Percentiles rank a stretch among this genome's conserved stretches.
Evolutionary conservation across 2,888 invertebrate species (phyloP).

Genomic region (Eumacrocentrus americanus): DNA sequence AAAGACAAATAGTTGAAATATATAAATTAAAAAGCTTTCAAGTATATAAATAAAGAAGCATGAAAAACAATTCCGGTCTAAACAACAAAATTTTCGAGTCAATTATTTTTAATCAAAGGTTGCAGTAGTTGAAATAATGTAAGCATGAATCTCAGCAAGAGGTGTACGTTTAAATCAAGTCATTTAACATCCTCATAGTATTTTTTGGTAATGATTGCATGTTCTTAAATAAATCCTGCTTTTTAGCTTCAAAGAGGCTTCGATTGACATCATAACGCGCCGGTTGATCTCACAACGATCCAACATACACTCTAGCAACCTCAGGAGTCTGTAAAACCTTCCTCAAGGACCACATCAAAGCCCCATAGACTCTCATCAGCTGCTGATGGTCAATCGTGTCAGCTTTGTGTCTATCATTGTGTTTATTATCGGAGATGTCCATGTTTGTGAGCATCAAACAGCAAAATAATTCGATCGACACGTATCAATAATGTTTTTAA

Average conservation of each 20-base stretch:
- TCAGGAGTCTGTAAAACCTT: slow-evolving; percentile 98
- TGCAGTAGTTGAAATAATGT: too few species aligned
- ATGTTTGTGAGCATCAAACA: slow-evolving; percentile 99
- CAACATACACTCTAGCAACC: slow-evolving; percentile 97
- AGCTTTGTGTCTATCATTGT: slow-evolving; percentile 98
- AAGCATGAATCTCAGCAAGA: slow-evolving; percentile 97
- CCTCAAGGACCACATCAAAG: slow-evolving; percentile 99
- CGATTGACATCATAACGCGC: slow-evolving; percentile 93
- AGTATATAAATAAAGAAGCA: slow-evolving; percentile 5
- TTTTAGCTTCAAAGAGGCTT: slow-evolving; percentile 91
- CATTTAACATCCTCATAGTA: slow-evolving; percentile 96
- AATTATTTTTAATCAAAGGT: neutral
- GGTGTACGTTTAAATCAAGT: slow-evolving; percentile 96
- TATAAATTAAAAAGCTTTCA: too few species aligned
- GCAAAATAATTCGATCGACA: slow-evolving; percentile 94
- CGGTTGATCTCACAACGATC: slow-evolving; percentile 99
- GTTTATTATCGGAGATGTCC: slow-evolving; percentile 98
- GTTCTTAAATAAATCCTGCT: slow-evolving; percentile 93
- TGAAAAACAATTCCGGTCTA: neutral
- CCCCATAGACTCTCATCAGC: slow-evolving; percentile 97
- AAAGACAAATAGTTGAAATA: slow-evolving; percentile 26
- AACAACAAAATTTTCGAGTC: neutral
- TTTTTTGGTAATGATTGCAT: slow-evolving; percentile 94
- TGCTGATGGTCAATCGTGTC: slow-evolving; percentile 99
- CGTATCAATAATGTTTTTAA: too few species aligned